Percentiles rank a stretch among this genome's conserved stretches.
phyloP scores from a whole-genome alignment of 2,113 vertebrate species.

The Phoxinus phoxinus region DNA sequence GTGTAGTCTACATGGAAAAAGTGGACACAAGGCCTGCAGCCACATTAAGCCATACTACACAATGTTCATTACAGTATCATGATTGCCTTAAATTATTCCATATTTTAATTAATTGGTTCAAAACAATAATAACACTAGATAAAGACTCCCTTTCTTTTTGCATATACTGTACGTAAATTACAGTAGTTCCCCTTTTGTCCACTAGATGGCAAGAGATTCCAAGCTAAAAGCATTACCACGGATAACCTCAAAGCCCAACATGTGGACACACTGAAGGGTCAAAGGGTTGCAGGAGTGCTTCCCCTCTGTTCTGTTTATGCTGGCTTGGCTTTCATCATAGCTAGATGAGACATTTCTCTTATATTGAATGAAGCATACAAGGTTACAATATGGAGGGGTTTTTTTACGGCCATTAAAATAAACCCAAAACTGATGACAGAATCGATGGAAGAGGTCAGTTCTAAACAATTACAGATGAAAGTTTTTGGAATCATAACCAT shows the following conservation, averaged over 20 bases:
- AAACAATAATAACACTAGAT: background rate
- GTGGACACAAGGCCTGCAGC: too few relatives aligned
- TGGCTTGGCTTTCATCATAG: conserved; percentile 25
- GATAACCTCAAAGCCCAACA: background rate
- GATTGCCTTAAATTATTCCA: too few relatives aligned
- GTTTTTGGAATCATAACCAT: conserved; percentile 39
- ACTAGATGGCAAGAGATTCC: conserved; percentile 29
- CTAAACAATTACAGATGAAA: conserved; percentile 51
- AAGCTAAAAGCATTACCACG: background rate
- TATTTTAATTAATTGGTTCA: background rate
- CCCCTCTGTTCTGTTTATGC: conserved; percentile 34
- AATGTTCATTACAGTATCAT: too few relatives aligned
- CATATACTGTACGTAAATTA: background rate
- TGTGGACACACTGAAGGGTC: conserved; percentile 15
- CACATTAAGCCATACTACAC: too few relatives aligned
- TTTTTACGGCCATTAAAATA: conserved; percentile 30
- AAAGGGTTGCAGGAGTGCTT: conserved; percentile 35
- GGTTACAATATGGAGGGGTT: background rate
- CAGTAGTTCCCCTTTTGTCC: background rate
- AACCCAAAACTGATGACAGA: conserved; percentile 30
- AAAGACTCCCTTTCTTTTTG: background rate
- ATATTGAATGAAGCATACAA: conserved; percentile 32
- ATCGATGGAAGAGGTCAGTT: conserved; percentile 23
- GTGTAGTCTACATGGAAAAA: too few relatives aligned
- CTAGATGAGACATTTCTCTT: conserved; percentile 33